Evolutionary conservation across 2,797 vertebrate species (phyloP), one percentile per base, ranked within the genome.

Genomic region (Halcyon smyrnensis): DNA sequence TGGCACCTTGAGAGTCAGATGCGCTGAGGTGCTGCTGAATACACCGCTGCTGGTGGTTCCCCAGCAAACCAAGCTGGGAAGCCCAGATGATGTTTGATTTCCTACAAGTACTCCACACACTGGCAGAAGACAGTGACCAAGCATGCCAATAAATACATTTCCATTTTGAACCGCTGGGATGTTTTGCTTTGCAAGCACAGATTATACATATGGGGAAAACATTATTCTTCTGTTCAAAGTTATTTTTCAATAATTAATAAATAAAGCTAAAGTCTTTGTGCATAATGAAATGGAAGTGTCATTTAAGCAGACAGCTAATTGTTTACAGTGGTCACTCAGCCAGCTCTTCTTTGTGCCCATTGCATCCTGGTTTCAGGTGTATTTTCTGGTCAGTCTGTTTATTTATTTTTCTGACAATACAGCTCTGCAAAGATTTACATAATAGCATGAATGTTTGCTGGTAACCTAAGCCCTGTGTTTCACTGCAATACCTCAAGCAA

Each of bases 381-480:
- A 57, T 84, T 96, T 92, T 67, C 84, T 90, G 79, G 74, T 79
- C 54, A 39, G 57, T 68, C 27, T 6, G 10, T 68, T 76, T 92
- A 62, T 94, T 96, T 95, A 70, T 90, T 85, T 92, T 94, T 71
- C 73, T 77, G 64, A 76, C 76, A 71, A 63, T 27, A 73, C 8
- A 75, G 48, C 54, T 94, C 92, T 93, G 94, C 93, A 96, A 95
- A 96, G 92, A 97, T 97, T 97, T 96, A 91, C 96, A 96, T 92
- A 97, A 97, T 78, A 86, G 70, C 87, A 45, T 68, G 82, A 90
- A 91, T 74, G 77, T 91, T 88, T 94, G 84, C 90, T 85, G 62
- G 69, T 91, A 96, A 93, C 68, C 75, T 75, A 86, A 93, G 84
- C 91, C 82, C 84, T 56, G 39, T 43, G 81, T 70, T 95, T 77